Evolutionary conservation across 2,797 vertebrate species (phyloP), one percentile per base, ranked within the genome.

Genomic region (Eutrigla gurnardus): DNA sequence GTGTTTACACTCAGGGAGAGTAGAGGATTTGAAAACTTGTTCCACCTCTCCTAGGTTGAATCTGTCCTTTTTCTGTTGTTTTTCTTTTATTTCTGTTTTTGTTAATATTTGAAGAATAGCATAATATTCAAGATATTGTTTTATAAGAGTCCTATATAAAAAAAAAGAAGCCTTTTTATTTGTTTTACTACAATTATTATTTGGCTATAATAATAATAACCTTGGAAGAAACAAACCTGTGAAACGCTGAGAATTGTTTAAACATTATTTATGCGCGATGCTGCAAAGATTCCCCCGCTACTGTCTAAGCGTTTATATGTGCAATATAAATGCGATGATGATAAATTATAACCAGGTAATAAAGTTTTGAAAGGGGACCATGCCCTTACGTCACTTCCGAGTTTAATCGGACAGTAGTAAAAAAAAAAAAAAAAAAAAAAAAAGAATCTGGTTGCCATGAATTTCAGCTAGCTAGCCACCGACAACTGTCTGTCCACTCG

Each of bases 401-500:
- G 54, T 87, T 35, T 81, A 83, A 55, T 87, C 78, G 79, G 65
- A 59, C 85, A 77, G 87, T 88, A 85, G 87, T 87, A 81, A 86
- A 90, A 88, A 82, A 82, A 85, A 87, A 25, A 25, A 82, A 82
- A 85, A 87, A 25, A 25, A 25, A 86, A 77, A 75, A 59, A 77
- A 80, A 80, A 71, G 80, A 72, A 70, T 72, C 79, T 82, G 78
- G 78, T 88, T 82, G 86, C 82, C 77, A 90, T 92, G 83, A 87
- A 91, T 85, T 83, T 80, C 40, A 84, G 86, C 87, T 90, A 91
- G 83, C 84, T 89, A 90, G 80, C 84, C 80, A 84, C 86, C 75
- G 76, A 83, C 68, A 87, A 25, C 67, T 89, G 81, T 79, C 73
- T 70, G 64, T 62, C 60, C 70, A 47, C 55, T 81, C 49, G 57